Evolutionary conservation across 1,140 invertebrate genomes (phyloP), one percentile per base, ranked within the genome.

Genomic region (Drosophila guanche): DNA sequence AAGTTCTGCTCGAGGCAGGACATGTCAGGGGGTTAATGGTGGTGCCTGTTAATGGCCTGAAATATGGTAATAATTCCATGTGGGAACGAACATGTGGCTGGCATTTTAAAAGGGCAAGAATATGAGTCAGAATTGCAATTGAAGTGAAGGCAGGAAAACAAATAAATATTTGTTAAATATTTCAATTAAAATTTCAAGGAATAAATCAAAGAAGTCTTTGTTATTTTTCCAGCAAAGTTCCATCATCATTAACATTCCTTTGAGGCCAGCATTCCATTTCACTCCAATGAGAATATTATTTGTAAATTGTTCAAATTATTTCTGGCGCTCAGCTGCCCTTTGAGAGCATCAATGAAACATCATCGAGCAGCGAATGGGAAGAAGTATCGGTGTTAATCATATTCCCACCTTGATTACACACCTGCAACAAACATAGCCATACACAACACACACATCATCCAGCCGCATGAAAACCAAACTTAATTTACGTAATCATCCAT

Each of bases 401-500:
- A 56, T 69, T 55, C 3, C 42, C 62, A 33, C 42, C 40, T 46
- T 23, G 20, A 37, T 40, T 45, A 45, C 47, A 22, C 46, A 37
- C 33, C 33, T 37, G 33, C 33, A 4, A 47, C 6, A 5, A 46
- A 46, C 8, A 12, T 8, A 20, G 16, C 0, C 16, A 23, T 27
- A 23, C 12, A 16, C 14, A 4, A 27, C 54, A 58, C 16, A 53
- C 63, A 23, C 69, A 73, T 73, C 51, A 56, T 25, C 3, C 6
- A 2, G 10, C 40, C 37, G 29, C 69, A 63, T 70, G 51, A 40
- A 63, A 73, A 46, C 61, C 60, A 75, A 75, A 67, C 65, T 57
- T 80, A 61, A 76, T 76, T 76, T 63, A 52, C 53, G 45, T 75
- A 75, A 75, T 75, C 72, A 75, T 53, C 72, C 70, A 74, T 75